phyloP scores from a whole-genome alignment of 2,888 invertebrate genomes.

The Euclidia mi region DNA sequence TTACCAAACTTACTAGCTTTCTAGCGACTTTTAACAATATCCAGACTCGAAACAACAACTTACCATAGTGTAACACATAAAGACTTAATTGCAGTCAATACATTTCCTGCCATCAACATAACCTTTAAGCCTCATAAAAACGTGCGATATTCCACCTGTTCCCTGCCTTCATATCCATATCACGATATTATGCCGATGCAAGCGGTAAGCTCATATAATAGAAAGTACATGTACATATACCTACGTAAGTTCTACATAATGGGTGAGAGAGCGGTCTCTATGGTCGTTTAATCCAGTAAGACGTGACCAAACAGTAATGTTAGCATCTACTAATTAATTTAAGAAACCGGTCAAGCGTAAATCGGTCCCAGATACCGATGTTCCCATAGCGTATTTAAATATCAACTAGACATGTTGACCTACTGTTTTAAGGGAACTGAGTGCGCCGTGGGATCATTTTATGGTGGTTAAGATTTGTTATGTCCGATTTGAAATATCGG shows the following conservation, averaged over 20 bases:
- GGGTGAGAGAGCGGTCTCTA: constrained; percentile 15
- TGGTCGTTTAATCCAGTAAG: constrained; percentile 31
- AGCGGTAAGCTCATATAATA: background rate
- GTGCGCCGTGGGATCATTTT: constrained; percentile 21
- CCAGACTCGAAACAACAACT: too few species aligned
- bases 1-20: too few species aligned
- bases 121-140: too few species aligned
- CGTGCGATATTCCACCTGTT: too few species aligned
- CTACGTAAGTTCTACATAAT: constrained; percentile 20
- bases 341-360: constrained; percentile 51
- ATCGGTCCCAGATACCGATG: constrained; percentile 33
- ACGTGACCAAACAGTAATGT: constrained; percentile 56
- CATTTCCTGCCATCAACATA: too few species aligned
- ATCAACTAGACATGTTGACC: constrained; percentile 34
- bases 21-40: too few species aligned
- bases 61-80: too few species aligned
- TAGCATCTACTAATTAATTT: constrained; percentile 55
- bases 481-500: constrained; percentile 14
- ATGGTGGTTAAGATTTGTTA: constrained; percentile 11
- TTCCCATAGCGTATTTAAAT: constrained; percentile 40
- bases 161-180: too few species aligned
- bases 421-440: constrained; percentile 24
- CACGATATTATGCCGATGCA: too few species aligned
- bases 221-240: background rate
- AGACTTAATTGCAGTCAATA: too few species aligned